Base-by-base conservation (phyloP, 2,797 vertebrate genomes). In the Mormyrus proboscirostris region DNA sequence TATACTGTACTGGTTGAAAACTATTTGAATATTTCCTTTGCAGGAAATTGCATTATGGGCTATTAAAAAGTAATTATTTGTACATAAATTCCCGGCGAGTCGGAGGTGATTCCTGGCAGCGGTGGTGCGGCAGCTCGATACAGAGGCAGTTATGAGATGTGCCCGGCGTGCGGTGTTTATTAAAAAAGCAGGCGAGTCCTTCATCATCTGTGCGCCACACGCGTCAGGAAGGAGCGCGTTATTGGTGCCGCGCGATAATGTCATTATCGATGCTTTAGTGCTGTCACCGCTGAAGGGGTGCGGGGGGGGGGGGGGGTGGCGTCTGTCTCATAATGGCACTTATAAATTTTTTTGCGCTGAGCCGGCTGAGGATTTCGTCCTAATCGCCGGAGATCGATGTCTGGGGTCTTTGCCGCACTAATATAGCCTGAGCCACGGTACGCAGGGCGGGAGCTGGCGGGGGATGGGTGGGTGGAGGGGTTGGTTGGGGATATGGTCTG, bases 61-160 rank as follows among this genome's bases (percentile, higher is more conserved):
- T 96, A 97, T 97, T 96, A 97, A 97, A 97, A 97, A 96, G 96
- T 97, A 97, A 96, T 97, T 97, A 97, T 97, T 96, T 96, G 96
- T 96, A 96, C 96, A 97, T 97, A 97, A 96, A 96, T 97, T 96
- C 94, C 94, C 93, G 82, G 93, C 93, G 94, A 96, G 94, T 95
- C 95, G 93, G 94, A 95, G 93, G 92, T 90, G 90, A 93, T 94
- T 93, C 93, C 95, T 96, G 95, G 95, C 95, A 95, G 95, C 94
- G 94, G 93, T 93, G 91, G 90, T 76, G 89, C 90, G 25, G 93
- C 91, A 89, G 93, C 94, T 96, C 95, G 91, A 96, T 96, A 95
- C 95, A 95, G 96, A 96, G 94, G 95, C 95, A 95, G 94, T 96
- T 96, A 96, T 93, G 89, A 94, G 92, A 93, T 89, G 93, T 93